Evolutionary conservation across 2,797 vertebrate species (phyloP), one percentile per base, ranked within the genome.

Genomic region (Enteromius argenteus): DNA sequence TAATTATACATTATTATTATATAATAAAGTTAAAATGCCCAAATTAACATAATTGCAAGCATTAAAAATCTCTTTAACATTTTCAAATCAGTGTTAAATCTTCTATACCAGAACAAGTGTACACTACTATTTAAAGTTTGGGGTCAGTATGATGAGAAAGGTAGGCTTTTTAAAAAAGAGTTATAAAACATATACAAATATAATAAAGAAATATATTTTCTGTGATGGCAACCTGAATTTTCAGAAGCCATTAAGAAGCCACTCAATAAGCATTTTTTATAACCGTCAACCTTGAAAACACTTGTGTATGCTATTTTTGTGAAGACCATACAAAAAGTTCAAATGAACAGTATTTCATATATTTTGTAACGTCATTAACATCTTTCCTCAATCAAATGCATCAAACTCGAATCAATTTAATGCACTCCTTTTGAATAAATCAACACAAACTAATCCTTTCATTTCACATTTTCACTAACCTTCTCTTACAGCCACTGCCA

Each of bases 401-500:
- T 56, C 21, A 56, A 0, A 9, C 21, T 10, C n/a, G 9, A 10
- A 23, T 58, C 6, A 17, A 19, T 51, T 19, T 51, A 53, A 53
- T 53, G 51, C 51, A 53, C 51, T 53, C 9, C n/a, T 58, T 58
- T 21, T 62, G 60, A 30, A 32, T 32, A 64, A 64, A 64, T 17
- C 60, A 32, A 62, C 60, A 15, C 27, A 15, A 64, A 62, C 64
- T 19, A 81, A 46, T 75, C 7, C 3, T 37, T n/a, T 21, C 4
- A 17, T 39, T 6, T 5, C 1, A 4, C 39, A 44, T 9, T 5
- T 21, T 3, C 0, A 3, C 92, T 93, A 77, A 96, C 96, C 92
- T 97, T 85, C 91, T 87, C 37, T 66, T 72, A n/a, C 98, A 99
- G 0, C 95, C 95, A 0, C 83, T 86, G 4, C 97, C 97, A 0